Evolutionary conservation across 2,797 vertebrate species (phyloP).

Genomic region (Cercopithecus mitis): DNA sequence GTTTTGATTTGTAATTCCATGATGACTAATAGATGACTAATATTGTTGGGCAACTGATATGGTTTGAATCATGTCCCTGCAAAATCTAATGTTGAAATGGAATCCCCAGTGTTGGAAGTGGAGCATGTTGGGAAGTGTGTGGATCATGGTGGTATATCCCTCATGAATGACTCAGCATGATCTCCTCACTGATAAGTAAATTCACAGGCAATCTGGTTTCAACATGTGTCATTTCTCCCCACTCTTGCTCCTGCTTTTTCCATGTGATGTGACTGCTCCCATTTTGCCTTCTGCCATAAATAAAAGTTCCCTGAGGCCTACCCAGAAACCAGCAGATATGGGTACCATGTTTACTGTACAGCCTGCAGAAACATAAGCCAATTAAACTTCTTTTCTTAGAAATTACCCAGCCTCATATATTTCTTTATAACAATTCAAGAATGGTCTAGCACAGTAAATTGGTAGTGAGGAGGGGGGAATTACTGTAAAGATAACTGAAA

Average conservation of each 20-base stretch:
- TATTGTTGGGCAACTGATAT: neutral
- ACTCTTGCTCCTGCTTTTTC: neutral
- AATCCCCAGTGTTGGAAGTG: neutral
- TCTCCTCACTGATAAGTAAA: neutral
- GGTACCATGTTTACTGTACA: neutral
- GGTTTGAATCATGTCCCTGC: neutral
- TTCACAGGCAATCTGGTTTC: neutral
- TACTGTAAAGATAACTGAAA: neutral
- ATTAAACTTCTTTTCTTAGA: neutral
- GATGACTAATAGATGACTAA: neutral
- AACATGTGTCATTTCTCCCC: neutral
- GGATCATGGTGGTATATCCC: neutral
- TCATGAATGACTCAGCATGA: neutral
- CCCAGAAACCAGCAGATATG: neutral
- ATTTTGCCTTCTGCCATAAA: neutral
- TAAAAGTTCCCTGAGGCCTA: neutral
- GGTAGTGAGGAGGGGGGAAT: neutral
- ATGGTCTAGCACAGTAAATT: neutral
- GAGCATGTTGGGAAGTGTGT: neutral
- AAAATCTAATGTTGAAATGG: neutral
- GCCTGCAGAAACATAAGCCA: neutral
- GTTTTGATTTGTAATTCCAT: neutral
- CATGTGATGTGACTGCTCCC: neutral
- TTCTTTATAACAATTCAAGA: neutral
- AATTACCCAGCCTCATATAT: neutral